Base-by-base conservation (phyloP, 2,888 invertebrate species). In the Sinhomidia bicolor region DNA sequence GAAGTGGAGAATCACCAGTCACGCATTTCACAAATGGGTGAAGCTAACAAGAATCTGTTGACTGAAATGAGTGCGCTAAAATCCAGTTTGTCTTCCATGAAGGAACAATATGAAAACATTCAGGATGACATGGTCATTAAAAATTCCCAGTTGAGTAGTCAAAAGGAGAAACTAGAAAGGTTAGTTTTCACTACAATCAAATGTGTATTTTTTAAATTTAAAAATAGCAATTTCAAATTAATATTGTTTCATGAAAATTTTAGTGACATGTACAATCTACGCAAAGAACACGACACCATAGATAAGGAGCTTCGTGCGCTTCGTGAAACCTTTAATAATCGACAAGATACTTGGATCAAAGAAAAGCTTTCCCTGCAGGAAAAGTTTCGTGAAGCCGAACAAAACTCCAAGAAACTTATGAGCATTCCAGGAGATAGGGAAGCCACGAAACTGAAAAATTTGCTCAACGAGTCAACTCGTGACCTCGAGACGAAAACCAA, bases 121-220 rank as follows among this genome's bases (percentile, higher is more conserved):
- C 96, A 97, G 93, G 97, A 97, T 93, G 97, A 97, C 93, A 97
- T 97, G 92, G 96, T 97, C 0, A 95, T 97, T 0, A 96, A 96
- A 89, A 97, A 97, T 94, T 96, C 97, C 7, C 96, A 97, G 93
- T 94, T 97, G 3, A 96, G 96, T 4, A 96, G 96, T 85, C 97
- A 98, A 93, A 98, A 97, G 93, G 96, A 97, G 94, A 95, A 96
- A 92, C 94, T 97, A 14, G 96, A 96, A 93, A 95, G 95, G 96
- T 96, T 47, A 65, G 62, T n/a, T n/a, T n/a, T n/a, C n/a, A n/a
- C n/a, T n/a, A n/a, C n/a, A n/a, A n/a, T 62, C 14, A n/a, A 29
- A 1, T 36, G 14, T n/a, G n/a, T n/a, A 12, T 60, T 41, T 60
- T 29, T 12, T 14, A 17, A 57, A 57, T 20, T 57, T 10, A 47